Base-by-base conservation (phyloP, 2,888 invertebrate genomes). In the Diaphora mendica region DNA sequence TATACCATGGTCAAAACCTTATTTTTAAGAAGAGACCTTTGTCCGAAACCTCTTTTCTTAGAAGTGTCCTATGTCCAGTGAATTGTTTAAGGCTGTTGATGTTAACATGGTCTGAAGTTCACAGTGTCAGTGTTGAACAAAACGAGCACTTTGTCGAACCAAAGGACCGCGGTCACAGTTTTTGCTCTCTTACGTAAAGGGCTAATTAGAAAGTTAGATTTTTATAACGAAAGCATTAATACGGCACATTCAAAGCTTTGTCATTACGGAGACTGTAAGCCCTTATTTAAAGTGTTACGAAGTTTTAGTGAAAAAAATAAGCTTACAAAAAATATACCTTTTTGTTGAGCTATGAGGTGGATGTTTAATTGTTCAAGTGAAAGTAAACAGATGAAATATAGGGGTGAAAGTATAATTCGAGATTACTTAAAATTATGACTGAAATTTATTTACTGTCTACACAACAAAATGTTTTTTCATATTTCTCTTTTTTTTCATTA, bases 141-240 rank as follows among this genome's bases (percentile, higher is more conserved):
- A 81, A 77, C 79, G 80, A 84, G 86, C 86, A 89, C 88, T 89
- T 87, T 86, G 89, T 87, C 84, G 81, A 84, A 88, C 84, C 85
- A 84, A 82, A 85, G 82, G 77, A 76, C 79, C 85, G 86, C 81
- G 88, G 85, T 85, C 83, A 78, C 84, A 87, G 86, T 88, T 89
- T 90, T 88, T 89, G 83, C 86, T 78, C 80, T 86, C 73, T 80
- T 73, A 79, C 78, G 85, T 87, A 88, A 89, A 91, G 88, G 90
- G 88, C 89, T 92, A 92, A 92, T 92, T 92, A 92, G 85, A 91
- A 92, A 89, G 89, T 90, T 88, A 90, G 86, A 89, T 91, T 90
- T 90, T 87, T 86, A 82, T 82, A 87, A 88, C 86, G 84, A 87
- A 86, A 85, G 80, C 82, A 84, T 87, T 85, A 86, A 84, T 86